phyloP scores from a whole-genome alignment of 2,888 invertebrate species.

The Slavum lentiscoides region DNA sequence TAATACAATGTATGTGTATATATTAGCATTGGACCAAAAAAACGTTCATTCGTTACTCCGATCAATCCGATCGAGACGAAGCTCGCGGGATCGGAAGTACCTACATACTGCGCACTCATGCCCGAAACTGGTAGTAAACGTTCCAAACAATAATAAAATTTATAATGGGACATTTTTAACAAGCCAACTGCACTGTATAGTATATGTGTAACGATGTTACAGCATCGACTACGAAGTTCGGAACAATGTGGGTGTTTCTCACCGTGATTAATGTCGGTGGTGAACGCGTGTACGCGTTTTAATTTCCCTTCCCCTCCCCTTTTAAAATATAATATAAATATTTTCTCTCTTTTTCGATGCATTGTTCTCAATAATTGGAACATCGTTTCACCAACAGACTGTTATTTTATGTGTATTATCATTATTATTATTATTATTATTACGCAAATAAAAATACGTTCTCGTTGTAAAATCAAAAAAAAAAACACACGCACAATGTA shows the following conservation, averaged over 20 bases:
- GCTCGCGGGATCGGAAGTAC: not conserved
- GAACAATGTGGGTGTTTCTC: conserved; percentile 44
- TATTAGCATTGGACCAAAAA: not conserved
- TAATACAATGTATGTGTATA: no score
- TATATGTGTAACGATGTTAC: conserved; percentile 21
- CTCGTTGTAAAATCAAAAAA: not conserved
- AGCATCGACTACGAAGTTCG: conserved; percentile 33
- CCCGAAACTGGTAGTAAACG: not conserved
- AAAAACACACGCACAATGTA: not conserved
- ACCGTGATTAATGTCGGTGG: conserved; percentile 24
- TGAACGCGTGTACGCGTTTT: not conserved
- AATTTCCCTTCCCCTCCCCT: not conserved
- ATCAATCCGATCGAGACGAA: not conserved
- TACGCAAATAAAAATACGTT: not conserved
- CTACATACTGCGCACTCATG: not conserved
- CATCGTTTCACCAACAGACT: conserved; percentile 12
- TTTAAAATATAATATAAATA: not conserved
- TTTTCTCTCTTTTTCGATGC: conserved; percentile 29
- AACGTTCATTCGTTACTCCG: not conserved
- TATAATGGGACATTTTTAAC: conserved; percentile 37
- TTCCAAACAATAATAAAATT: not conserved
- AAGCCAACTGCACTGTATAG: not conserved
- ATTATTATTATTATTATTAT: conserved; percentile 15
- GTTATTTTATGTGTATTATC: not conserved
- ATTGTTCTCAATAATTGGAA: conserved; percentile 49